These are phyloP conservation scores for Pluvialis apricaria DNA, from an alignment of 2,113 vertebrate genomes.

Conservation along the genomic window DNA sequence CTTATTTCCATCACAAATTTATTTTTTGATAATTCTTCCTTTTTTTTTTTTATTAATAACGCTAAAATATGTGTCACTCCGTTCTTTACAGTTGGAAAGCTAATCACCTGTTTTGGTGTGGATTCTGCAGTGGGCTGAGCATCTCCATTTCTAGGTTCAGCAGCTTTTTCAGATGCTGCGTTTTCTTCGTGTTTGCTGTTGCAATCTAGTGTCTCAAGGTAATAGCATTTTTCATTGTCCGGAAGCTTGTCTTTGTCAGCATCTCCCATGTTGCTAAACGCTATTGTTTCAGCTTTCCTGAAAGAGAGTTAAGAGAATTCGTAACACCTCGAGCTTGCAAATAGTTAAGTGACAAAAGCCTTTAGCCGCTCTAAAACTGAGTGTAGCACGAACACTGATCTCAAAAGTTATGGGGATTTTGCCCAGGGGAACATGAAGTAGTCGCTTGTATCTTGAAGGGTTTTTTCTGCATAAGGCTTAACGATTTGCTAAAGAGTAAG, in stretches of 20 bases:
- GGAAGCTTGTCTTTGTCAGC: neutral
- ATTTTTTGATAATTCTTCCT: neutral
- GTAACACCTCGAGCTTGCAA: neutral
- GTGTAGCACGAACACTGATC: accelerated
- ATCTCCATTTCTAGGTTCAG: neutral
- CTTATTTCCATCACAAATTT: neutral
- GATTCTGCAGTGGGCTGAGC: neutral
- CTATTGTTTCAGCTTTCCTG: neutral
- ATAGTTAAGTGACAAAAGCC: neutral
- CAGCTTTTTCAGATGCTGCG: neutral
- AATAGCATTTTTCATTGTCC: neutral
- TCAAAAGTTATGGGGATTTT: neutral
- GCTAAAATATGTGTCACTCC: neutral
- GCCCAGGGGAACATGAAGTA: neutral
- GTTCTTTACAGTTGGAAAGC: neutral
- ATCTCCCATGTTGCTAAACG: neutral
- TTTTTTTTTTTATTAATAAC: neutral
- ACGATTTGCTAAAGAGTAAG: neutral
- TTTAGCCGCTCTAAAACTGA: neutral
- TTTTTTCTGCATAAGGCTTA: neutral
- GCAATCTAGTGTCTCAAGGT: neutral
- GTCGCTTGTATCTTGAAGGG: neutral
- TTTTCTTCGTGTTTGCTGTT: neutral
- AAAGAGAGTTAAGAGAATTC: neutral
- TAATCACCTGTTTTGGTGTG: neutral